phyloP scores from a whole-genome alignment of 2,113 vertebrate species.

The Petrocephalus microphthalmus region DNA sequence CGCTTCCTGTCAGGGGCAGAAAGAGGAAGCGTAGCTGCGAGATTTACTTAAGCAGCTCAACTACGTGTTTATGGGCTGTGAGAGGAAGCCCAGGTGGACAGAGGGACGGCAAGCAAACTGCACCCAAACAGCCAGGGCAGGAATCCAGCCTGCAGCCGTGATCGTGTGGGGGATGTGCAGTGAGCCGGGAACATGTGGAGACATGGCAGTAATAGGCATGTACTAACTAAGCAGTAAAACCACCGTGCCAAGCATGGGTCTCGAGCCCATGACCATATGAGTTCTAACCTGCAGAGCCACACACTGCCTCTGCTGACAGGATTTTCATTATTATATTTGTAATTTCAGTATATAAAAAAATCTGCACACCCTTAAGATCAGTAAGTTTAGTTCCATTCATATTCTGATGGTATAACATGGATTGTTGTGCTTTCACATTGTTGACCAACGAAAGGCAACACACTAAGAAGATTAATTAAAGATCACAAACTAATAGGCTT shows the following conservation, averaged over 20 bases:
- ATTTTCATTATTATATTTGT: not conserved
- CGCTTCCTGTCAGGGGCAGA: not conserved
- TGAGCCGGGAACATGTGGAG: not conserved
- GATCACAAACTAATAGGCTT: not conserved
- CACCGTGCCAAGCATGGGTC: not conserved
- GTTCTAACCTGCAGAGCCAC: not conserved
- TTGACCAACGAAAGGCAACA: not conserved
- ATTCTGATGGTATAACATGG: not conserved
- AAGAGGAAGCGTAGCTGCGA: not conserved
- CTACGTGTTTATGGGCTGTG: not conserved
- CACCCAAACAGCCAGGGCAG: not conserved
- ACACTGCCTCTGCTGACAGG: not conserved
- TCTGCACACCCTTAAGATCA: not conserved
- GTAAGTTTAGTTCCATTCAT: not conserved
- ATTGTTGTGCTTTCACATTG: not conserved
- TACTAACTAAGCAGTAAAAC: not conserved
- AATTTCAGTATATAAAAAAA: not conserved
- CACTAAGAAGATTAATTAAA: not conserved
- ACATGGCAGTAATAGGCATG: not conserved
- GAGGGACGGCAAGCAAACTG: not conserved
- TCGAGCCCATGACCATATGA: not conserved
- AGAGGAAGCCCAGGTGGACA: not conserved
- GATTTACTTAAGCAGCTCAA: not conserved
- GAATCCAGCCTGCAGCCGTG: not conserved
- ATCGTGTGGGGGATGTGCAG: not conserved